A percentile compares a stretch with the other conserved stretches of the same genome.
These are phyloP conservation scores for Smithornis capensis DNA, from an alignment of 2,113 vertebrate genomes.

Conservation along the genomic window DNA sequence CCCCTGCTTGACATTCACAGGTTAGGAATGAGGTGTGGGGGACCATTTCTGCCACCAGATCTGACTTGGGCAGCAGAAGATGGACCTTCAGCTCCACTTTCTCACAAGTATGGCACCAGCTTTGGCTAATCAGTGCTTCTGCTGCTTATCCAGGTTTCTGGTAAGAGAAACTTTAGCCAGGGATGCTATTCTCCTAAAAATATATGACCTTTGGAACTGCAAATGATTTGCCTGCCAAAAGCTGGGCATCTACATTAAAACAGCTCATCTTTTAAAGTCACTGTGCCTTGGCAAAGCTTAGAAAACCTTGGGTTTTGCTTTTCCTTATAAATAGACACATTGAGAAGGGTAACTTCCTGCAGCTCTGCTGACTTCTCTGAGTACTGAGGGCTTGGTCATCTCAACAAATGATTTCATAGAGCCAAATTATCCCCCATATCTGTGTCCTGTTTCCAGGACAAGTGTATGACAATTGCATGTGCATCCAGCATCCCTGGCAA, in stretches of 20 bases:
- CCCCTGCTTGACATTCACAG: not conserved
- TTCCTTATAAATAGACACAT: not conserved
- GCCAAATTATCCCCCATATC: not conserved
- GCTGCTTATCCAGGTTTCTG: not conserved
- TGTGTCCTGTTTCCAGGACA: not conserved
- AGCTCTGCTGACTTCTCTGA: not conserved
- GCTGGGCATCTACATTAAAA: not conserved
- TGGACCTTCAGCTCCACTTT: not conserved
- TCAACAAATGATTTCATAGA: not conserved
- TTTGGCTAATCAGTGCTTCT: not conserved
- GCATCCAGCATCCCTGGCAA: not conserved
- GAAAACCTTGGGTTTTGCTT: not conserved
- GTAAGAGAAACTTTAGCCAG: not conserved
- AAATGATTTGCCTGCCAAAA: not conserved
- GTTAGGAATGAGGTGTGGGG: not conserved
- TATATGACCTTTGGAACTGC: not conserved
- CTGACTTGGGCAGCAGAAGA: not conserved
- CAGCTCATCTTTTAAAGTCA: not conserved
- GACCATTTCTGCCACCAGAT: not conserved
- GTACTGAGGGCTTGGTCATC: not conserved
- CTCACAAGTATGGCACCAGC: not conserved
- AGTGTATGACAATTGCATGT: not conserved
- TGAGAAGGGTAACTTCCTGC: not conserved
- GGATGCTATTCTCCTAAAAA: not conserved
- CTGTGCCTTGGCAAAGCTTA: not conserved